Percentiles rank a stretch among this genome's conserved stretches.
Evolutionary conservation across 2,113 vertebrate genomes (phyloP).

Genomic region (Neotragus pygmaeus): DNA sequence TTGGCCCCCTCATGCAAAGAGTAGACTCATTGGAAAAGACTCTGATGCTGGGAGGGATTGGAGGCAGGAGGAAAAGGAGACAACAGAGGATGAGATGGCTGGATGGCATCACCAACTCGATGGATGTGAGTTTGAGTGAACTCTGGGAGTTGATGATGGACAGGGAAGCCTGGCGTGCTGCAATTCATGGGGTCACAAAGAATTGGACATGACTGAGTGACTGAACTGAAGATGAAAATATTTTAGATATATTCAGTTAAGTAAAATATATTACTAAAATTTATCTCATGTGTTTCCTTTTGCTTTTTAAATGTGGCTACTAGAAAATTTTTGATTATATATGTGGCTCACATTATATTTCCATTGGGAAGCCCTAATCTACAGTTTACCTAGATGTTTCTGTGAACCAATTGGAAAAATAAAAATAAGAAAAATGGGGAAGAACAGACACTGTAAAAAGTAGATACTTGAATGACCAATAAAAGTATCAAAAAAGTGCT

Average conservation of each 20-base stretch:
- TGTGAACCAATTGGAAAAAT: background rate
- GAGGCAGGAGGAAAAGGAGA: too few relatives aligned
- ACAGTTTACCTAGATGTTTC: background rate
- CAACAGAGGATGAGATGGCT: too few relatives aligned
- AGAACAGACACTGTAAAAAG: background rate
- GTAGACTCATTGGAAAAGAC: too few relatives aligned
- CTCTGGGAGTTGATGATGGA: too few relatives aligned
- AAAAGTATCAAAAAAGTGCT: background rate
- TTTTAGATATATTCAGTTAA: background rate
- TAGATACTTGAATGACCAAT: background rate
- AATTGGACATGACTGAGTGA: rapidly evolving
- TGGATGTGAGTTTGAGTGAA: too few relatives aligned
- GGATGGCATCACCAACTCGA: too few relatives aligned
- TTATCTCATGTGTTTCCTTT: background rate
- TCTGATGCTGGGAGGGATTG: too few relatives aligned
- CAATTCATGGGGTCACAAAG: too few relatives aligned
- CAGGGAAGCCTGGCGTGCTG: too few relatives aligned
- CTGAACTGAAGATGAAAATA: background rate
- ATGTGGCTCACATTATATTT: background rate
- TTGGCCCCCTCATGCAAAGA: too few relatives aligned
- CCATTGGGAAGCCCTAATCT: background rate
- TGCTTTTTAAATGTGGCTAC: background rate
- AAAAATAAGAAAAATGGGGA: background rate
- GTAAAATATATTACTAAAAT: background rate
- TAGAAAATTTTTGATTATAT: background rate